phyloP scores from a whole-genome alignment of 2,888 invertebrate species.

The Pristionchus exspectatus region DNA sequence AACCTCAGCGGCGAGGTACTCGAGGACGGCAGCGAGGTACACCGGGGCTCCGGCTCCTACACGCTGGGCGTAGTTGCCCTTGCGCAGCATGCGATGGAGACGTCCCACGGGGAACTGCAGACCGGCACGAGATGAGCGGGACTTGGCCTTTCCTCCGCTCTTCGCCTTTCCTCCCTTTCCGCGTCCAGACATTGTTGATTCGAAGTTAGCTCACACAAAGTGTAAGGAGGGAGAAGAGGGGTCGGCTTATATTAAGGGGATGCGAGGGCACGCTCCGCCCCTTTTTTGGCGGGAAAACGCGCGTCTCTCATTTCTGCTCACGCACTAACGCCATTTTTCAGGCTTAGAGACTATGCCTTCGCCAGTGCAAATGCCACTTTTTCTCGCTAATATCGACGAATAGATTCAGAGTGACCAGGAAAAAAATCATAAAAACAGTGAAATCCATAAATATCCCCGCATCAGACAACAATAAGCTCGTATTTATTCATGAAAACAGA shows the following conservation, averaged over 20 bases:
- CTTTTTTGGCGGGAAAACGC: no score
- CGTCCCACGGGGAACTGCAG: slow-evolving; percentile 78
- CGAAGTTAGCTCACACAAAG: no score
- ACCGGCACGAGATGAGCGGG: slow-evolving; percentile 73
- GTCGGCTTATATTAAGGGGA: no score
- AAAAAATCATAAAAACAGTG: slow-evolving; percentile 63
- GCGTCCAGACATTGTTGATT: slow-evolving; percentile 90
- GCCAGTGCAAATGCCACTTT: slow-evolving; percentile 68
- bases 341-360: slow-evolving; percentile 61
- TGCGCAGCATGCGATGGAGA: slow-evolving; percentile 75
- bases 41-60: slow-evolving; percentile 10
- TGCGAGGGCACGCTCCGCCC: no score
- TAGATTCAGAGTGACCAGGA: background rate
- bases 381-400: background rate
- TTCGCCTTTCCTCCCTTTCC: slow-evolving; percentile 86
- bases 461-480: background rate
- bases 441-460: slow-evolving; percentile 81
- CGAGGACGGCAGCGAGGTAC: no score
- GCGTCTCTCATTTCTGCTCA: background rate
- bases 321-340: slow-evolving; percentile 6
- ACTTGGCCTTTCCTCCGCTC: no score
- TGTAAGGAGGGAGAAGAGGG: no score
- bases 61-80: slow-evolving; percentile 54
- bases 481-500: background rate
- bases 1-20: slow-evolving; percentile 64